Evolutionary conservation across 2,113 vertebrate species (phyloP).

Genomic region (Serinus canaria): DNA sequence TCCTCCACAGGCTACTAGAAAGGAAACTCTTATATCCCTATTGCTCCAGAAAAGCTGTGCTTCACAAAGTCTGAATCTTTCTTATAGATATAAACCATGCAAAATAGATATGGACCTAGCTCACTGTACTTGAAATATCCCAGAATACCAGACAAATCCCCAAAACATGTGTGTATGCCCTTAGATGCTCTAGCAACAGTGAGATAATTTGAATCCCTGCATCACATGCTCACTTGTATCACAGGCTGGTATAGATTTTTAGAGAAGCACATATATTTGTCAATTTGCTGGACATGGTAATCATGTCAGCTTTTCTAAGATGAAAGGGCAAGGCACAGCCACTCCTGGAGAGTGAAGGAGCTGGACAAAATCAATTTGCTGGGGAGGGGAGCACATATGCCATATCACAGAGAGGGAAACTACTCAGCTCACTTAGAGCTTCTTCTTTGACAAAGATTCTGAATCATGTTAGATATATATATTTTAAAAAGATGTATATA

Average conservation of each 20-base stretch:
- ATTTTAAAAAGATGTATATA: neutral
- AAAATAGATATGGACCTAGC: neutral
- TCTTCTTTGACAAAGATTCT: neutral
- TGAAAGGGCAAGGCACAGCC: neutral
- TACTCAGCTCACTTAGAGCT: neutral
- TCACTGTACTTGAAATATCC: neutral
- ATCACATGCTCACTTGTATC: neutral
- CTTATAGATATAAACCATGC: rapidly evolving
- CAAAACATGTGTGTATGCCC: neutral
- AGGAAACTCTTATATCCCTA: neutral
- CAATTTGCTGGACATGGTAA: neutral
- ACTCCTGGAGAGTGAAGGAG: neutral
- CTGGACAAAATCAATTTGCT: neutral
- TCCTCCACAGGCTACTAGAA: neutral
- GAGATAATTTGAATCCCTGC: neutral
- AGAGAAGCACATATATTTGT: rapidly evolving
- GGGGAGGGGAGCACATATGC: neutral
- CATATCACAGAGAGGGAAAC: neutral
- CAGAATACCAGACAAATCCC: neutral
- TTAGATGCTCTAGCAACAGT: neutral
- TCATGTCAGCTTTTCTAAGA: neutral
- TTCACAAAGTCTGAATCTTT: neutral
- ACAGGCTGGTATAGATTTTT: neutral
- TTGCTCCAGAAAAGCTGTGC: neutral
- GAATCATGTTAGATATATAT: neutral